Evolutionary conservation across 2,888 invertebrate species (phyloP).

Genomic region (Hofmannophila pseudospretella): DNA sequence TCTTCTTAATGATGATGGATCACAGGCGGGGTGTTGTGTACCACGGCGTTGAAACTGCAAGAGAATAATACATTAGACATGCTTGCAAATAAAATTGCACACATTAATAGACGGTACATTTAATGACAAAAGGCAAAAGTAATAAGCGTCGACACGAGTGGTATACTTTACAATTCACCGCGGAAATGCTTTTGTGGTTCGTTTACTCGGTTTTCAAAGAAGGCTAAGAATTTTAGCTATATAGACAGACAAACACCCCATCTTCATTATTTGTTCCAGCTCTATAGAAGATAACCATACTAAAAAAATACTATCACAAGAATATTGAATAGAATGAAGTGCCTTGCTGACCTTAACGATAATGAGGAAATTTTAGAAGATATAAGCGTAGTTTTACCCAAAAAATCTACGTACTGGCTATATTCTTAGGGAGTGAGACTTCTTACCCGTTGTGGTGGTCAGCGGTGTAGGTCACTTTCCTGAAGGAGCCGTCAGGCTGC

Average conservation of each 20-base stretch:
- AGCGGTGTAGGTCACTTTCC: constrained; percentile 78
- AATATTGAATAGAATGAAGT: no score
- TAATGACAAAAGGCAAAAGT: neutral
- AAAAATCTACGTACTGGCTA: no score
- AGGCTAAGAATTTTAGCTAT: no score
- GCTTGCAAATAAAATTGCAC: constrained; percentile 5
- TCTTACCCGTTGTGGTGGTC: constrained; percentile 77
- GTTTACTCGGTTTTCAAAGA: no score
- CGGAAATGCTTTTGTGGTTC: constrained; percentile 9
- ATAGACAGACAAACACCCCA: no score
- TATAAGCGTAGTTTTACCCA: no score
- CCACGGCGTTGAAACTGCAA: constrained; percentile 72
- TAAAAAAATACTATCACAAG: no score
- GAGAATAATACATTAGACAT: constrained; percentile 25
- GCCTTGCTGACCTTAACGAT: no score
- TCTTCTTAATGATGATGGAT: constrained; percentile 66
- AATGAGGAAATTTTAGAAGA: no score
- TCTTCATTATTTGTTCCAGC: no score
- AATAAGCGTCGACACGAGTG: neutral
- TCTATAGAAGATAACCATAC: no score
- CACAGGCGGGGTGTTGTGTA: constrained; percentile 70
- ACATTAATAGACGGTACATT: neutral
- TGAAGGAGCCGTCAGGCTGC: constrained; percentile 78
- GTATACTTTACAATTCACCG: constrained; percentile 16
- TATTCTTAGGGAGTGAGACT: no score